Conservation (phyloP, 2,113 vertebrate species). For the Indri indri region DNA sequence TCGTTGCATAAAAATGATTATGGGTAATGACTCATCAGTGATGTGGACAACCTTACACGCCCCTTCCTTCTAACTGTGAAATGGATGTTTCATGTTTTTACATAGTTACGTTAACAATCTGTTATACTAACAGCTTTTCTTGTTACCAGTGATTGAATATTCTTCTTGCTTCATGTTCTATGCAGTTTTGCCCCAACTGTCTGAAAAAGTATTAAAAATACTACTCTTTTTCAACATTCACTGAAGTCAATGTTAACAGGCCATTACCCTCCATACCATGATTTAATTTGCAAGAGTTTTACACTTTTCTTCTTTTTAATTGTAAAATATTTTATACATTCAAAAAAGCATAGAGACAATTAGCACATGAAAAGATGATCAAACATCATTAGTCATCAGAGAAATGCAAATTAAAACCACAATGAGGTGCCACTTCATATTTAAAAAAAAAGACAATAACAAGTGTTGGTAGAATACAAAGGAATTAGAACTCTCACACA, state of each 20-base stretch:
- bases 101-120: background rate
- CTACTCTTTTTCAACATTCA: background rate
- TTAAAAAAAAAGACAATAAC: background rate
- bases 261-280: background rate
- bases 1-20: background rate
- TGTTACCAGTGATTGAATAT: background rate
- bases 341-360: background rate
- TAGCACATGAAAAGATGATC: background rate
- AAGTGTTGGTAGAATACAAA: background rate
- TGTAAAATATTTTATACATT: constrained; percentile 22
- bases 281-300: background rate
- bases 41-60: background rate
- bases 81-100: background rate
- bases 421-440: background rate
- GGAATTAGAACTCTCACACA: background rate
- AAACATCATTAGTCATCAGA: background rate
- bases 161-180: background rate
- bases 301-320: background rate
- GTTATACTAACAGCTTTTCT: background rate
- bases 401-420: background rate
- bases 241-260: background rate
- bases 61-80: background rate
- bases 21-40: background rate
- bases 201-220: background rate
- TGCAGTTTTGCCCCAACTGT: background rate